These are phyloP conservation scores for Laterallus jamaicensis DNA, from an alignment of 2,113 vertebrate genomes.

Conservation along the genomic window DNA sequence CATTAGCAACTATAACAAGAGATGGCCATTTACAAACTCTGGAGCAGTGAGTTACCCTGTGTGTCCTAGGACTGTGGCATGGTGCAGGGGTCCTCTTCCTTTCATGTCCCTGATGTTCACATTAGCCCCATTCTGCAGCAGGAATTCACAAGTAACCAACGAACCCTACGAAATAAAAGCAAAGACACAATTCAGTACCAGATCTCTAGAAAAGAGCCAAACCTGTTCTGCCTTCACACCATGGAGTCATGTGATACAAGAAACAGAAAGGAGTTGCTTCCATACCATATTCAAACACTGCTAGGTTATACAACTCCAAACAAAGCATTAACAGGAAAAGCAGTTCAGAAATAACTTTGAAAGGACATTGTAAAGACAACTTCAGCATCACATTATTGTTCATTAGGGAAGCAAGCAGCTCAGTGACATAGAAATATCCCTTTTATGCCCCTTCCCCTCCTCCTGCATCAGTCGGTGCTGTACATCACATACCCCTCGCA, in stretches of 20 bases:
- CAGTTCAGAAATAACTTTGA: neutral
- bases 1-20: neutral
- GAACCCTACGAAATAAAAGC: conserved; percentile 82
- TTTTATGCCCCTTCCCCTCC: neutral
- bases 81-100: conserved; percentile 92
- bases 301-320: neutral
- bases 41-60: conserved; percentile 82
- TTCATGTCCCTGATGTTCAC: conserved; percentile 92
- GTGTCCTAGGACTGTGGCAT: conserved; percentile 93
- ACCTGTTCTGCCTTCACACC: neutral
- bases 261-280: neutral
- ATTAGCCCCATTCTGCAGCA: conserved; percentile 95
- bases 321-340: neutral
- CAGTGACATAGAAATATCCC: neutral
- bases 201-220: neutral
- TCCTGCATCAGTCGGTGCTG: neutral
- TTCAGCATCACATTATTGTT: neutral
- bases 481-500: conserved; percentile 85
- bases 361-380: neutral
- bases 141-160: conserved; percentile 94
- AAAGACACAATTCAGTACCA: neutral
- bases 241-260: neutral
- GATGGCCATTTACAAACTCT: neutral
- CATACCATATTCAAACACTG: neutral
- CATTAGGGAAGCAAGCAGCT: neutral